Evolutionary conservation across 2,888 invertebrate genomes (phyloP).

Genomic region (Agrochola litura): DNA sequence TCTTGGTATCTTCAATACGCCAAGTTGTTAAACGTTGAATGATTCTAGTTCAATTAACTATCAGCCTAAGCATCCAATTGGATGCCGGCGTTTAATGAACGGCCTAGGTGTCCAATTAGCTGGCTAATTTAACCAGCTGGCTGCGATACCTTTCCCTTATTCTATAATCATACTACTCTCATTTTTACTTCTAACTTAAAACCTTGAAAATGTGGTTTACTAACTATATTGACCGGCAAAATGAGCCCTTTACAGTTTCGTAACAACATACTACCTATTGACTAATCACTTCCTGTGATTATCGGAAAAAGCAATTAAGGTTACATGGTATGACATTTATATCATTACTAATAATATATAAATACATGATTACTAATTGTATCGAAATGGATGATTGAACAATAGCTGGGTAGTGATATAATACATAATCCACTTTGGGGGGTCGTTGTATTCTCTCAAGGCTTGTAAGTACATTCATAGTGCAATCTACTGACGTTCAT

Average conservation of each 20-base stretch:
- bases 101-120: too few relatives aligned
- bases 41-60: too few relatives aligned
- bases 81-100: too few relatives aligned
- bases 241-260: background rate
- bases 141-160: too few relatives aligned
- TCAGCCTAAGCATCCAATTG: too few relatives aligned
- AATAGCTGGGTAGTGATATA: background rate
- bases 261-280: background rate
- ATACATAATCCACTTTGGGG: background rate
- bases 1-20: too few relatives aligned
- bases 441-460: conserved; percentile 4
- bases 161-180: background rate
- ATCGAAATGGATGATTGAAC: conserved; percentile 8
- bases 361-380: background rate
- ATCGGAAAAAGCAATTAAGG: conserved; percentile 4
- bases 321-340: conserved; percentile 1
- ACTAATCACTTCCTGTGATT: conserved; percentile 16
- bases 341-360: too few relatives aligned
- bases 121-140: too few relatives aligned
- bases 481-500: background rate
- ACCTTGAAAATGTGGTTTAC: background rate
- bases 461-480: background rate
- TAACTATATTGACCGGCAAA: background rate
- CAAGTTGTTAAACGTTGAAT: too few relatives aligned
- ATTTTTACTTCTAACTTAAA: background rate